A percentile compares a stretch with the other conserved stretches of the same genome.
Conservation (phyloP, 2,888 invertebrate species). For the Drepanosiphum platanoidis region DNA sequence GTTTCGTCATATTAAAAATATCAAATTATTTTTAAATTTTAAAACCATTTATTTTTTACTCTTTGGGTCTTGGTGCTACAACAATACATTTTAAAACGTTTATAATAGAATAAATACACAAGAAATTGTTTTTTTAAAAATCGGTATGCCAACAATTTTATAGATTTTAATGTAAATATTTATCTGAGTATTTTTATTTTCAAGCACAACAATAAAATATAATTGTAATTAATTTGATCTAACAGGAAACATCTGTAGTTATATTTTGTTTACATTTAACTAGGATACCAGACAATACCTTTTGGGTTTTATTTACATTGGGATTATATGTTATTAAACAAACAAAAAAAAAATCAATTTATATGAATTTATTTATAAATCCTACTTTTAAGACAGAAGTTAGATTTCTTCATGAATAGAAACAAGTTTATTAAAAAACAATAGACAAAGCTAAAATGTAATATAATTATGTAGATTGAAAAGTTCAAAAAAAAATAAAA, state of each 20-base stretch:
- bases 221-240: not conserved
- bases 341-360: not conserved
- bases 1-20: not conserved
- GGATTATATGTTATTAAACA: not conserved
- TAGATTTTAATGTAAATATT: conserved; percentile 5
- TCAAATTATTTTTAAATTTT: not conserved
- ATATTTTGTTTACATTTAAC: not conserved
- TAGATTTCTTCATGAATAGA: not conserved
- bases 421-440: too few relatives aligned
- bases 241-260: conserved; percentile 24
- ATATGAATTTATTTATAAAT: not conserved
- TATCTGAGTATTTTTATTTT: conserved; percentile 6
- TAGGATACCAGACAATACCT: not conserved
- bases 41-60: not conserved
- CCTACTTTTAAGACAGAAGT: not conserved
- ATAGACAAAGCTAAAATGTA: too few relatives aligned
- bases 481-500: too few relatives aligned
- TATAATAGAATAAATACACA: not conserved
- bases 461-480: too few relatives aligned
- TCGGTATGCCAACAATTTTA: not conserved
- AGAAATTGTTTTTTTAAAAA: not conserved
- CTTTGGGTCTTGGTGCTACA: not conserved
- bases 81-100: not conserved
- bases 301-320: not conserved
- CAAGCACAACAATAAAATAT: not conserved